Base-by-base conservation (phyloP, 2,113 vertebrate genomes). In the Neodontobutis hainanensis region DNA sequence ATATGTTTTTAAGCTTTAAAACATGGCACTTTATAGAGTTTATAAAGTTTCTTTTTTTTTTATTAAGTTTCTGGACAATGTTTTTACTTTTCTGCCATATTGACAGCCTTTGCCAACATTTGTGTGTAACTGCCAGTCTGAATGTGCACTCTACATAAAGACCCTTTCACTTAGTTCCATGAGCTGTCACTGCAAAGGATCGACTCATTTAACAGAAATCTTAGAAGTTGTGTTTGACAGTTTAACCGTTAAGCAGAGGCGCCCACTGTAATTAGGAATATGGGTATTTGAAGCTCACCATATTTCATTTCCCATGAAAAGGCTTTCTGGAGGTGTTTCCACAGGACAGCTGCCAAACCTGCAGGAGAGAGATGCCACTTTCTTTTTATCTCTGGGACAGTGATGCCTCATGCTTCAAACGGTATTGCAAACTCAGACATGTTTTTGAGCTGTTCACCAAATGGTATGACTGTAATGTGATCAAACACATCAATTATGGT, bases 101-200 rank as follows among this genome's bases (percentile, higher is more conserved):
- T 59, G 48, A 72, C 64, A 62, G 38, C 58, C 43, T 75, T 34
- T 80, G 66, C 70, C 74, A 80, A 53, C 40, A 15, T 73, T 58
- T 65, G 49, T 68, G 81, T 72, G 59, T 45, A 1, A 58, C 15
- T 58, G 70, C 58, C 61, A 70, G 61, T 57, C 59, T 46, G 47
- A 68, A 55, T 75, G 9, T 69, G 51, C 52, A 75, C 7, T 57
- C 65, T 11, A 47, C 38, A 71, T 77, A 44, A 73, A 78, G 83
- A 70, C 6, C 3, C 36, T 64, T 80, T 61, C 0, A 70, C 49
- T 66, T 69, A 70, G 63, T 62, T 66, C 35, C 50, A 55, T 49
- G 50, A 62, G 46, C 58, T 63, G 34, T 27, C 48, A 51, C 8
- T 48, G 36, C 32, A 47, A 14, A 59, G 36, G 40, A 68, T 51